Evolutionary conservation across 2,888 invertebrate species (phyloP).

Genomic region (Gastrophysa polygoni): DNA sequence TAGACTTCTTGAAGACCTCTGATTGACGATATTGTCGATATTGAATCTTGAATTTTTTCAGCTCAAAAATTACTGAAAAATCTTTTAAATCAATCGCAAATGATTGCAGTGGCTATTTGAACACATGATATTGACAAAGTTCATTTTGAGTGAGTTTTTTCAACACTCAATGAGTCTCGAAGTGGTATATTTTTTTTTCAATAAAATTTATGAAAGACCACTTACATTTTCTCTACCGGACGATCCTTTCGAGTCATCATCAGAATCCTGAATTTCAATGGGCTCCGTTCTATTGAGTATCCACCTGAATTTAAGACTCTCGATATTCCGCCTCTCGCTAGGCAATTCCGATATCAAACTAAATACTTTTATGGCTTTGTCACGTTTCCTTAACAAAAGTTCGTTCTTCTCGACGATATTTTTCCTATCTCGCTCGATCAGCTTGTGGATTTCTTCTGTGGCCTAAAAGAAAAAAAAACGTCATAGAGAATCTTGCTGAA

Average conservation of each 20-base stretch:
- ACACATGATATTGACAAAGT: no score
- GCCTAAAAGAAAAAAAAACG: constrained; percentile 31
- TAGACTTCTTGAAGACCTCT: no score
- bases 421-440: constrained; percentile 20
- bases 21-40: no score
- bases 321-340: constrained; percentile 25
- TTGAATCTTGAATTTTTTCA: no score
- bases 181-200: no score
- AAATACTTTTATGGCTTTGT: constrained; percentile 23
- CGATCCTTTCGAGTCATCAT: constrained; percentile 18
- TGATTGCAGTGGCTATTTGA: no score
- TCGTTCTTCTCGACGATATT: constrained; percentile 19
- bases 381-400: constrained; percentile 18
- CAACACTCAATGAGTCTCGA: no score
- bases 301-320: constrained; percentile 27
- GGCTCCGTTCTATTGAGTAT: constrained; percentile 23
- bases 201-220: not conserved
- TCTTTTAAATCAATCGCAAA: no score
- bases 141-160: no score
- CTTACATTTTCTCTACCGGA: not conserved
- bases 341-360: constrained; percentile 33
- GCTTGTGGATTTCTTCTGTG: constrained; percentile 25
- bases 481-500: not conserved
- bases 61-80: no score
- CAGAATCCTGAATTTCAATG: constrained; percentile 33